phyloP scores from a whole-genome alignment of 2,888 invertebrate genomes.

The Parnassius orleans region DNA sequence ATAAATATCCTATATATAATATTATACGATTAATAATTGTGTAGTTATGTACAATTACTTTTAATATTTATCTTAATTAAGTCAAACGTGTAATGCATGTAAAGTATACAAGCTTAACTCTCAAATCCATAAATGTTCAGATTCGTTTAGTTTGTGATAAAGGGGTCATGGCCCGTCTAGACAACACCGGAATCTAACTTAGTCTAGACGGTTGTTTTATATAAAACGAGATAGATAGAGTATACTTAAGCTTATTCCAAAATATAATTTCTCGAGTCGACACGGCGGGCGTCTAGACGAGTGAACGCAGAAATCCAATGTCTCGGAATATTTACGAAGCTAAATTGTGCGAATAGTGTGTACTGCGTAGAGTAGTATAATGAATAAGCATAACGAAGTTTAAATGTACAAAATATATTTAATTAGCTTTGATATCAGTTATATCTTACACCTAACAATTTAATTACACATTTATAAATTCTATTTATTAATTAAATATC shows the following conservation, averaged over 20 bases:
- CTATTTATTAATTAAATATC: no score
- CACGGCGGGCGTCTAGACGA: conserved; percentile 23
- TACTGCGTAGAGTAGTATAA: no score
- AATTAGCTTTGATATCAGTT: no score
- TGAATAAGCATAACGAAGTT: no score
- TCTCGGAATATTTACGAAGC: conserved; percentile 6
- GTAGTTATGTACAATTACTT: no score
- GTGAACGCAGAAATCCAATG: conserved; percentile 7
- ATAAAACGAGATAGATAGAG: conserved; percentile 35
- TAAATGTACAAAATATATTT: no score
- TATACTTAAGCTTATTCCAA: conserved; percentile 26
- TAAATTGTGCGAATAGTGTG: no score
- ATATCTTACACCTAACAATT: no score
- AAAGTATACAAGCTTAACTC: conserved; percentile 3
- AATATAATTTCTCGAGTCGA: conserved; percentile 12
- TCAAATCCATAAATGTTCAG: not conserved
- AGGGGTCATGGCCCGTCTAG: conserved; percentile 73
- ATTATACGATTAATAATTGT: no score
- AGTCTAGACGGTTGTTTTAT: conserved; percentile 66
- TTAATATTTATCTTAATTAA: no score
- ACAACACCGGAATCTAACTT: conserved; percentile 52
- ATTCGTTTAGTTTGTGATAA: conserved; percentile 35
- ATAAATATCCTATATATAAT: not conserved
- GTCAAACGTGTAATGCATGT: not conserved
- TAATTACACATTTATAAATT: no score